Conservation (phyloP, 2,797 vertebrate genomes). For the Acropternis orthonyx region DNA sequence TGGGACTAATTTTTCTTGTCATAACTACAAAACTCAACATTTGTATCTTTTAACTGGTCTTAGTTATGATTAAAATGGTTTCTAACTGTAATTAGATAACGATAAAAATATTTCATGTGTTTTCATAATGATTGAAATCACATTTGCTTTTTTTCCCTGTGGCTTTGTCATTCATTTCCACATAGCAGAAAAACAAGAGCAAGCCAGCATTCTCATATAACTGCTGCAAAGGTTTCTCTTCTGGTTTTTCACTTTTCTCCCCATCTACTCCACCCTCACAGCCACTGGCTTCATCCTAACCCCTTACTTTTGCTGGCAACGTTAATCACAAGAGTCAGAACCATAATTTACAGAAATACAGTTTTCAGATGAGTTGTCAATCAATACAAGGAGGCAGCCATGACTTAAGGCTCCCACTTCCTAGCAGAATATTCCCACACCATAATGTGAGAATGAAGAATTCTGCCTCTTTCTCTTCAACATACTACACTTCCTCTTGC, state of each 20-base stretch:
- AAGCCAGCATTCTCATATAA: background rate
- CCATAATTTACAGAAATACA: background rate
- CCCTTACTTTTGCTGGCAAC: background rate
- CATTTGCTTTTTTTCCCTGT: background rate
- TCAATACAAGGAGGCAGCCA: background rate
- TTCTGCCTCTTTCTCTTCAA: background rate
- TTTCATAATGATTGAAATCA: background rate
- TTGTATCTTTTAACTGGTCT: background rate
- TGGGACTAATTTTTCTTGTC: background rate
- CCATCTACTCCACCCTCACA: background rate
- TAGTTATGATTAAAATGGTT: background rate
- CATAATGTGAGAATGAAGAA: background rate
- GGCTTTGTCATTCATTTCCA: background rate
- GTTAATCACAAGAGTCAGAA: background rate
- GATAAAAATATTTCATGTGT: background rate
- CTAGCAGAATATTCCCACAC: background rate
- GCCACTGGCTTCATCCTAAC: background rate
- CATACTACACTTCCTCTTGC: background rate
- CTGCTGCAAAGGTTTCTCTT: background rate
- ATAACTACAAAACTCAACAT: background rate
- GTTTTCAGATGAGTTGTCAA: background rate
- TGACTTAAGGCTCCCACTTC: background rate
- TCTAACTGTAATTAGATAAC: background rate
- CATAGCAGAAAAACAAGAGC: background rate
- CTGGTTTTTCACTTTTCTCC: background rate